Base-by-base conservation (phyloP, 2,888 invertebrate species). In the Apodemia hepburni region DNA sequence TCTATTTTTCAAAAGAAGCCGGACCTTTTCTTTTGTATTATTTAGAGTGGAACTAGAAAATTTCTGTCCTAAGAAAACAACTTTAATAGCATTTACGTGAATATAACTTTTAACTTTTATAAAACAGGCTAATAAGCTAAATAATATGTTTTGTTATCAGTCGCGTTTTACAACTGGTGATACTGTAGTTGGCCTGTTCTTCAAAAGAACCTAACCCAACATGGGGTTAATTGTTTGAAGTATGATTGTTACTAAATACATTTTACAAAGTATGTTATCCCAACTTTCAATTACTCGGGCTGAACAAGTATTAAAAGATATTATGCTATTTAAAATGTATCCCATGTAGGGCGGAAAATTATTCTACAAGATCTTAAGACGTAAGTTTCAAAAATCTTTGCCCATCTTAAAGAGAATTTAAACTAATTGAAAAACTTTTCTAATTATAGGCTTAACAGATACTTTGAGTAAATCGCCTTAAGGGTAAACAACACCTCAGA, bases 401-500 rank as follows among this genome's bases (percentile, higher is more conserved):
- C 51, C 68, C 73, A 76, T 83, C 84, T 86, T 84, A 87, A 82
- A 83, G 81, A 80, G 79, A 87, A 88, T 88, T 89, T 87, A 84
- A 86, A 88, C 85, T 90, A 90, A 90, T 90, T 89, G 88, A 90
- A 90, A 90, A 90, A 90, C 78, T 90, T 90, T 90, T 87, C 87
- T 90, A 90, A 90, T 90, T 90, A 90, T 89, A 88, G 85, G 81
- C 88, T 90, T 86, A 87, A 80, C 87, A 84, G 86, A 85, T 87
- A 88, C 87, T 90, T 86, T 76, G 82, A 85, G 86, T 82, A 88
- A 88, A 90, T 90, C 88, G 87, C 87, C 87, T 87, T 83, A 80
- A 84, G 84, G 86, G 85, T 85, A 89, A 88, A 88, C 87, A 89
- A 86, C 87, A 89, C 88, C 88, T 87, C 82, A 80, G 79, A 83